Conservation (phyloP, 2,113 vertebrate genomes). For the Plecotus auritus region DNA sequence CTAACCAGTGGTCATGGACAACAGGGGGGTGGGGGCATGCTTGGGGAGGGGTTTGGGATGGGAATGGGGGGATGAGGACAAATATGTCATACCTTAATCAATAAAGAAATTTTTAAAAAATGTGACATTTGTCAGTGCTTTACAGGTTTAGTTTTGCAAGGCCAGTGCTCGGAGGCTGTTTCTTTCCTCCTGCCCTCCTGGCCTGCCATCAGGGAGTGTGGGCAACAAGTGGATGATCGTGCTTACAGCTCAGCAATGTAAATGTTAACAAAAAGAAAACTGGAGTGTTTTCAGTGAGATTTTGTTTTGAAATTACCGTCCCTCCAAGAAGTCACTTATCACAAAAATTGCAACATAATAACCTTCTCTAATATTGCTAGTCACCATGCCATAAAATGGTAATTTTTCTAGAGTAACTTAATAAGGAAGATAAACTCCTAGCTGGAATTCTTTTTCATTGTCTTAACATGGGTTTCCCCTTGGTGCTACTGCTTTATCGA, state of each 20-base stretch:
- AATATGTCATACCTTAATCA: too few species aligned
- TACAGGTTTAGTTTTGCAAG: conserved; percentile 15
- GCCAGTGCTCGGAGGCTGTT: background rate
- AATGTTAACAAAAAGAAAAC: background rate
- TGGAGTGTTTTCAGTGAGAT: background rate
- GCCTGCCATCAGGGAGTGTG: background rate
- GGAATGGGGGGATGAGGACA: too few species aligned
- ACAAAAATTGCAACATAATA: background rate
- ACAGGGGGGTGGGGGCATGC: too few species aligned
- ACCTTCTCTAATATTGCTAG: background rate
- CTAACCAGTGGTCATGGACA: too few species aligned
- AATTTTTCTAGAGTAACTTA: background rate
- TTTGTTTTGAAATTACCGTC: background rate
- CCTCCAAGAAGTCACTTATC: background rate
- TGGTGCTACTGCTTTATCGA: background rate
- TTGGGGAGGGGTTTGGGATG: too few species aligned
- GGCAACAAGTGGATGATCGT: background rate
- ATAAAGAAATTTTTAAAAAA: too few species aligned
- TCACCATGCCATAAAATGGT: background rate
- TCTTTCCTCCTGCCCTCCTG: background rate
- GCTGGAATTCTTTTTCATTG: background rate
- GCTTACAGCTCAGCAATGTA: background rate
- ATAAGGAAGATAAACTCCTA: background rate
- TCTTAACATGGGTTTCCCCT: background rate
- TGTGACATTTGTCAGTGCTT: background rate